Conservation (phyloP, 2,113 vertebrate species). For the Plectropomus leopardus region DNA sequence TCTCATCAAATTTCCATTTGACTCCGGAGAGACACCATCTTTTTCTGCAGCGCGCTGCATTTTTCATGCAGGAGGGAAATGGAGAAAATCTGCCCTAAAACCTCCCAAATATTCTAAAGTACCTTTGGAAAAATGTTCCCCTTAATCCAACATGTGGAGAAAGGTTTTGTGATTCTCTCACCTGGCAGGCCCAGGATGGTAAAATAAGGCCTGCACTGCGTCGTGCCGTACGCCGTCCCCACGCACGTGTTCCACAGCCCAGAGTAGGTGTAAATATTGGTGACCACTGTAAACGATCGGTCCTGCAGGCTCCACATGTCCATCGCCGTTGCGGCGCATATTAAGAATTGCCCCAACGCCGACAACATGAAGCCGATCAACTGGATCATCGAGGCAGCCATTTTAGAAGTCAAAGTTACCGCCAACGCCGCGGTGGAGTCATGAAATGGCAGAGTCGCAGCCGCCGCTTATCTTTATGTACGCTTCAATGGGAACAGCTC, state of each 20-base stretch:
- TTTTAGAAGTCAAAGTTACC: slow-evolving; percentile 58
- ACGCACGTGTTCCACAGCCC: slow-evolving; percentile 91
- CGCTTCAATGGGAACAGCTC: slow-evolving; percentile 47
- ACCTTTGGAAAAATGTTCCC: slow-evolving; percentile 64
- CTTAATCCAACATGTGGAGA: slow-evolving; percentile 61
- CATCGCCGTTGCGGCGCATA: slow-evolving; percentile 87
- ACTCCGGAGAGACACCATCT: slow-evolving; percentile 74
- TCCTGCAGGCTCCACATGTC: slow-evolving; percentile 91
- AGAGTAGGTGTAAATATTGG: slow-evolving; percentile 88
- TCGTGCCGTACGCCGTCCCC: slow-evolving; percentile 86
- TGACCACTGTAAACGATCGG: slow-evolving; percentile 87
- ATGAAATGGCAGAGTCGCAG: slow-evolving; percentile 52
- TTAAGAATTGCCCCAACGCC: slow-evolving; percentile 83
- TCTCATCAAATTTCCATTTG: slow-evolving; percentile 80
- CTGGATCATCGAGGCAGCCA: slow-evolving; percentile 89
- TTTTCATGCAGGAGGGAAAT: slow-evolving; percentile 47
- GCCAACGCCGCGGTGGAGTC: slow-evolving; percentile 6
- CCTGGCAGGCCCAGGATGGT: slow-evolving; percentile 92
- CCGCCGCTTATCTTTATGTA: slow-evolving; percentile 58
- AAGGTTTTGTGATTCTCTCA: slow-evolving; percentile 76
- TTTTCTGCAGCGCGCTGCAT: slow-evolving; percentile 78
- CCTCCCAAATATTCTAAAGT: slow-evolving; percentile 73
- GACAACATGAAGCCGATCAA: slow-evolving; percentile 88
- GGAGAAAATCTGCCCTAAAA: slow-evolving; percentile 69
- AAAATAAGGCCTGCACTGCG: slow-evolving; percentile 90